phyloP scores from a whole-genome alignment of 2,113 vertebrate genomes.

The Anser cygnoides region DNA sequence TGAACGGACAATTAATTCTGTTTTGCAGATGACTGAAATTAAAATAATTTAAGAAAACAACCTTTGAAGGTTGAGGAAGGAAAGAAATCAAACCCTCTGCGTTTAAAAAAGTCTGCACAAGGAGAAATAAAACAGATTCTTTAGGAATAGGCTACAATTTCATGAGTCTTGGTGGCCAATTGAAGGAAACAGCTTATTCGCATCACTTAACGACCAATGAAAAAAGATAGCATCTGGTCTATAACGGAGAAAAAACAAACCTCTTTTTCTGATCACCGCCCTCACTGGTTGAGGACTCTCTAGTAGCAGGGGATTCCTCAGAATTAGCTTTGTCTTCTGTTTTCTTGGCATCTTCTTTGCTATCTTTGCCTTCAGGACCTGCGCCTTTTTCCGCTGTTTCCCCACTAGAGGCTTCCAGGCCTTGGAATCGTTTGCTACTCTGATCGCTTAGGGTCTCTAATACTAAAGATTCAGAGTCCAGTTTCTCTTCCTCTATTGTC shows the following conservation, averaged over 20 bases:
- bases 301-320: slow-evolving; percentile 88
- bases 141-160: slow-evolving; percentile 70
- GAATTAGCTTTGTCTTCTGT: slow-evolving; percentile 84
- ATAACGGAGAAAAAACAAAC: slow-evolving; percentile 99
- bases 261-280: slow-evolving; percentile 98
- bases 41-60: slow-evolving; percentile 73
- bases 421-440: slow-evolving; percentile 85
- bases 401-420: slow-evolving; percentile 82
- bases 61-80: slow-evolving; percentile 70
- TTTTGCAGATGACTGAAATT: slow-evolving; percentile 56
- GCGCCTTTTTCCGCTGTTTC: slow-evolving; percentile 78
- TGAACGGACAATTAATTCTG: slow-evolving; percentile 58
- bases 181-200: slow-evolving; percentile 75
- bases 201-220: slow-evolving; percentile 85
- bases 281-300: slow-evolving; percentile 97
- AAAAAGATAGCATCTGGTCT: slow-evolving; percentile 97
- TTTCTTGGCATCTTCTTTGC: slow-evolving; percentile 88
- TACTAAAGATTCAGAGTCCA: slow-evolving; percentile 83
- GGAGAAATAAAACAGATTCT: slow-evolving; percentile 66
- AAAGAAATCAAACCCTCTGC: slow-evolving; percentile 62
- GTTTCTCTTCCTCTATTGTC: slow-evolving; percentile 82
- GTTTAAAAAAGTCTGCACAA: slow-evolving; percentile 49
- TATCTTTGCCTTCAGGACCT: slow-evolving; percentile 79
- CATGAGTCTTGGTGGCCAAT: slow-evolving; percentile 75
- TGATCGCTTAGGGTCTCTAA: slow-evolving; percentile 80